These are phyloP conservation scores for Pongo abelii DNA, from an alignment of 2,113 vertebrate genomes.

Conservation along the genomic window DNA sequence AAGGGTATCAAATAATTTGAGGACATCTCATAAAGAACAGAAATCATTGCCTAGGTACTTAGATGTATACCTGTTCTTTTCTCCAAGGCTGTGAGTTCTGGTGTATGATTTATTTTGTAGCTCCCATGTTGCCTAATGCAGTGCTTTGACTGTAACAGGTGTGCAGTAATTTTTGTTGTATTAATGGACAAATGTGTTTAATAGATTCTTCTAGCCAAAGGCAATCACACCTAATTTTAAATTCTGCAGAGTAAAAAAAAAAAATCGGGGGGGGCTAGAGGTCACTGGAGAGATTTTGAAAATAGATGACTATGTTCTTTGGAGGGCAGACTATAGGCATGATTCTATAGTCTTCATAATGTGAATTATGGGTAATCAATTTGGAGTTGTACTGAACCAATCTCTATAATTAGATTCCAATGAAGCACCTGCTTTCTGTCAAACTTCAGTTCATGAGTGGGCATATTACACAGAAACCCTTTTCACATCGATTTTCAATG, in stretches of 20 bases:
- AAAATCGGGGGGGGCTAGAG: background rate
- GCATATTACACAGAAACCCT: background rate
- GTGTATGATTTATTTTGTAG: background rate
- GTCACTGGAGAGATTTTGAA: background rate
- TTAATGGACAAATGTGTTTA: background rate
- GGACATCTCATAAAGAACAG: background rate
- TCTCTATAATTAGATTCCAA: conserved; percentile 63
- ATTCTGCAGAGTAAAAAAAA: background rate
- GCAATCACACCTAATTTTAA: background rate
- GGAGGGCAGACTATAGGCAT: background rate
- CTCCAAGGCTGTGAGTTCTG: background rate
- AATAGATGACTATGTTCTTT: background rate
- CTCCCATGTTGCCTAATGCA: background rate
- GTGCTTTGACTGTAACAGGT: background rate
- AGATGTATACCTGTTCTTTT: background rate
- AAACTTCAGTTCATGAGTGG: background rate
- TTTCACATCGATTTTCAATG: conserved; percentile 52
- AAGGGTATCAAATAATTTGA: background rate
- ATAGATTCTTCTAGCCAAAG: conserved; percentile 4
- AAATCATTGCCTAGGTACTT: background rate
- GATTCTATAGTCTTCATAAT: background rate
- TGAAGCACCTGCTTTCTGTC: conserved; percentile 59
- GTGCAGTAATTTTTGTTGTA: background rate
- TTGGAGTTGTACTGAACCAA: conserved; percentile 19
- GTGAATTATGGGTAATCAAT: conserved; percentile 46